Evolutionary conservation across 35 echinoderm and acorn worm species (phyloP), one percentile per base, ranked within the genome.

Genomic region (Ophiothrix spiculata): DNA sequence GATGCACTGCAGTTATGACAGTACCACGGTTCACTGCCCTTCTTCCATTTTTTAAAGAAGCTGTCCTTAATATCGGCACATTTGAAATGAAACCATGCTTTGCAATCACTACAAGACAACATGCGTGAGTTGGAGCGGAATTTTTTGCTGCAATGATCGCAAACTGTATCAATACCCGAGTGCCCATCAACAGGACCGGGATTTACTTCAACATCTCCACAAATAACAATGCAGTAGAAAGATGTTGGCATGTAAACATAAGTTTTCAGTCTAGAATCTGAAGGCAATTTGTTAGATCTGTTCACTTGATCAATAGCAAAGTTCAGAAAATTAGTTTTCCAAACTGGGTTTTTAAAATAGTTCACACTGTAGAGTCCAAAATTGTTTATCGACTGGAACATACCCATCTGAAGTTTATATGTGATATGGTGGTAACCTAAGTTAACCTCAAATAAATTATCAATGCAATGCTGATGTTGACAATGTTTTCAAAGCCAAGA

Each of bases 1-100:
- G 78, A 37, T 80, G 78, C 78, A 36, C 31, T 38, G 37, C 78
- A 80, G 35, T 80, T 39, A 38, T 25, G 12, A 39, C 78, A 80
- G 39, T 38, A 40, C 78, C 36, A 40, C 39, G 78, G 37, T 80
- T 34, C 21, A 54, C 21, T 21, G 21, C 45, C 45, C 21, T 54
- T 54, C 45, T 54, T 54, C 8, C 8, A 11, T 54, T 54, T 54
- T 11, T 54, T 11, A 21, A 54, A 54, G 8, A 11, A 8, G 21
- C 45, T 54, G 21, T 54, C 45, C 45, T 54, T 54, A 54, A 54
- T 21, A 54, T 54, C 21, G 45, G 45, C 45, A 54, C 21, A 54
- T 21, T 54, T 54, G 45, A 54, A 11, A 54, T 54, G 45, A 21
- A 54, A 54, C 45, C 45, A 54, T 21, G 45, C 45, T 21, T 21